Base-by-base conservation (phyloP, 1,140 invertebrate genomes). In the Lasioglossum albipes region DNA sequence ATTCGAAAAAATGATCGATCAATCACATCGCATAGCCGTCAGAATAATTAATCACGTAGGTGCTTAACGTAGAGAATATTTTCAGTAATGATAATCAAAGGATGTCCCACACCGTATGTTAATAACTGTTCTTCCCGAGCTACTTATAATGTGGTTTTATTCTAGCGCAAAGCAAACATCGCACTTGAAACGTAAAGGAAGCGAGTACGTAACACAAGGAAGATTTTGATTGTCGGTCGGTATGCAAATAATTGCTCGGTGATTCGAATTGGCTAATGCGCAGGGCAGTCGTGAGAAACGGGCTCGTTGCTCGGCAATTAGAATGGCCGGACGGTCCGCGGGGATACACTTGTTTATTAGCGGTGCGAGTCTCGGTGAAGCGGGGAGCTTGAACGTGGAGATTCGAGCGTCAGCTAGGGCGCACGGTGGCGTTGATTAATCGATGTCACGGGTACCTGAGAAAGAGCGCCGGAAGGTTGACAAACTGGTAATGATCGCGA, bases 401-500 rank as follows among this genome's bases (percentile, higher is more conserved):
- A 45, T 42, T 18, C 31, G n/a, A 61, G 27, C 45, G 78, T 62
- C 52, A 54, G 13, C 20, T 13, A 49, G 42, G 27, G 45, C 10
- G 31, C n/a, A 41, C 18, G 13, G 22, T 22, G 59, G 61, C 77
- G 70, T 45, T 74, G 77, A 79, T 79, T 79, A 74, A 74, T 79
- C 66, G 66, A 68, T 52, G 42, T 52, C 70, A 45, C 22, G 16
- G 57, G 57, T n/a, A 12, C 4, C 10, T 2, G 7, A 68, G 45
- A 42, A 79, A 20, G 59, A 79, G 73, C 76, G 42, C 45, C 52
- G 65, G n/a, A 61, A 64, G 54, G 54, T 75, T 61, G 75, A 73
- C 69, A 57, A 72, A 65, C 64, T 71, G 49, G 64, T 81, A 85
- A 85, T 73, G 57, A 62, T 61, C 64, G 59, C 72, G 31, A 72